phyloP scores from a whole-genome alignment of 2,113 vertebrate species.

The Mus pahari region DNA sequence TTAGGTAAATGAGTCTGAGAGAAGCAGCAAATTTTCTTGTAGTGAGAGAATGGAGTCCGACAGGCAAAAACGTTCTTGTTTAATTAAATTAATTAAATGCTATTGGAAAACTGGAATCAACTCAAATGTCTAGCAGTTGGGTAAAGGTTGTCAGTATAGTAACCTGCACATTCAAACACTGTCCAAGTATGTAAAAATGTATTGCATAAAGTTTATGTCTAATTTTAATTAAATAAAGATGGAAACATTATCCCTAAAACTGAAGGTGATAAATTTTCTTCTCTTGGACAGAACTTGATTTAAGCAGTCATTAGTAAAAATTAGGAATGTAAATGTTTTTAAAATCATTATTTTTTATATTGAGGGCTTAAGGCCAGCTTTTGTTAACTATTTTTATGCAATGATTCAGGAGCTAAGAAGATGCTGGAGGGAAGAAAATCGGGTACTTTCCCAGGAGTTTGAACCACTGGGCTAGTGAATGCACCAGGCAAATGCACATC shows the following conservation, averaged over 20 bases:
- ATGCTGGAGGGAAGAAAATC: background rate
- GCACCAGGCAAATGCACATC: background rate
- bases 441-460: background rate
- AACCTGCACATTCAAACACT: background rate
- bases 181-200: background rate
- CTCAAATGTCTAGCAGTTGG: background rate
- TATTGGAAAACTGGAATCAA: background rate
- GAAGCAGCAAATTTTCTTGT: background rate
- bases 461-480: background rate
- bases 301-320: background rate
- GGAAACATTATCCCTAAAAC: background rate
- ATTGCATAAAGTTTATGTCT: background rate
- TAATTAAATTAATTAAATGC: conserved; percentile 25
- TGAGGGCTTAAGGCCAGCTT: background rate
- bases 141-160: background rate
- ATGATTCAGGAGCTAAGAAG: background rate
- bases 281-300: background rate
- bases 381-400: background rate
- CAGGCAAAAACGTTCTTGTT: background rate
- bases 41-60: background rate
- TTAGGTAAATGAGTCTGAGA: background rate
- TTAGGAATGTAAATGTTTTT: background rate
- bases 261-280: background rate
- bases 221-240: background rate
- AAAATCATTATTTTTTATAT: conserved; percentile 21